phyloP scores from a whole-genome alignment of 2,113 vertebrate genomes.

The Solea solea region DNA sequence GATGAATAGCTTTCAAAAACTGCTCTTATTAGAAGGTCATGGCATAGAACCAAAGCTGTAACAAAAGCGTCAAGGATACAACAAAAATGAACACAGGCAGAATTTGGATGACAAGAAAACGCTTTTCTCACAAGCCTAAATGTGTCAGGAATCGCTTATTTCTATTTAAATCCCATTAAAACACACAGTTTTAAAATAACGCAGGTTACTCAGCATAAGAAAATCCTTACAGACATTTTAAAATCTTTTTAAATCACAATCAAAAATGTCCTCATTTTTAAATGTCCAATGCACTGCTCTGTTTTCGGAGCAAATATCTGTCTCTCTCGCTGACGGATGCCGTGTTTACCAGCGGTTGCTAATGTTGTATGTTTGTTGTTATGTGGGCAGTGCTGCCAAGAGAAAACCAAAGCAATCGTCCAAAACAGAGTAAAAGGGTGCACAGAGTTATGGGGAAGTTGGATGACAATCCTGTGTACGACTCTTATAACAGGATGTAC shows the following conservation, averaged over 20 bases:
- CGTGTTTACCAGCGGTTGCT: not conserved
- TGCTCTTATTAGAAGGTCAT: constrained; percentile 32
- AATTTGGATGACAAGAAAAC: not conserved
- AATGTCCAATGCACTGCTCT: not conserved
- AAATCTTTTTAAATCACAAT: no score
- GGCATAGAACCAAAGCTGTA: not conserved
- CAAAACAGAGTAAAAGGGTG: no score
- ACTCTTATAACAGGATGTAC: no score
- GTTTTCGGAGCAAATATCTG: not conserved
- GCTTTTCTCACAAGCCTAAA: not conserved
- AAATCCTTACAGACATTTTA: no score
- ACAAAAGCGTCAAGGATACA: not conserved
- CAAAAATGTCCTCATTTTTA: not conserved
- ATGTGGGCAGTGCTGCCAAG: not conserved
- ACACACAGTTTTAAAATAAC: not conserved
- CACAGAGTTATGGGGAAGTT: no score
- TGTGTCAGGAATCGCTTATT: not conserved
- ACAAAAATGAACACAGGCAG: not conserved
- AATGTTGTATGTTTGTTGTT: not conserved
- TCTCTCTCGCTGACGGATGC: no score
- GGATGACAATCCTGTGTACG: no score
- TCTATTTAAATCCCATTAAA: not conserved
- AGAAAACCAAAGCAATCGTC: no score
- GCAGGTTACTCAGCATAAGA: no score
- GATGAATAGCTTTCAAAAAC: constrained; percentile 26